These are phyloP conservation scores for Leucophenga maculata DNA, from an alignment of 2,888 invertebrate genomes.

Conservation along the genomic window DNA sequence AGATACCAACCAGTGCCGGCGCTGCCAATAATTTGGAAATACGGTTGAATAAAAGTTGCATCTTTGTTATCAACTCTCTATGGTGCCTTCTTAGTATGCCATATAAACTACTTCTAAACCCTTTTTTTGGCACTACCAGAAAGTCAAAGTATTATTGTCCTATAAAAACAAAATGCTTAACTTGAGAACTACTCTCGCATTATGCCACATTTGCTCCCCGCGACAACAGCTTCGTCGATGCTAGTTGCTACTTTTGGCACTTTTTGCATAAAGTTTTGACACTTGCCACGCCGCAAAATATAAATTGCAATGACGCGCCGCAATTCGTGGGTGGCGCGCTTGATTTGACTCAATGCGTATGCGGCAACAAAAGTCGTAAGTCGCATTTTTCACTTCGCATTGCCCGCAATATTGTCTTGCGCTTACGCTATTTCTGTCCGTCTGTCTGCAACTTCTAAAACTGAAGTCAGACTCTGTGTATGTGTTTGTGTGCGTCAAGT, in stretches of 20 bases:
- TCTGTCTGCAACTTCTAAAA: neutral
- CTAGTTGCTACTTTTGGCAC: neutral
- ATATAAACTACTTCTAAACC: too few relatives aligned
- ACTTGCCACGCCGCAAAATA: slow-evolving; percentile 10
- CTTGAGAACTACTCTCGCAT: too few relatives aligned
- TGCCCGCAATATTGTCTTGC: neutral
- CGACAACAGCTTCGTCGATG: slow-evolving; percentile 3
- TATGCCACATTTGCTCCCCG: neutral
- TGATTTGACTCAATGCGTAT: slow-evolving; percentile 8
- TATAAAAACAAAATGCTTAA: too few relatives aligned
- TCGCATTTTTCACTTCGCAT: slow-evolving; percentile 58
- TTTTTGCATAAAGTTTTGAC: slow-evolving; percentile 13
- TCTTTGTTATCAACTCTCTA: too few relatives aligned
- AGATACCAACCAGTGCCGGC: too few relatives aligned
- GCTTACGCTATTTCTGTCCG: too few relatives aligned
- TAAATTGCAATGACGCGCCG: neutral
- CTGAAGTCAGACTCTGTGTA: slow-evolving; percentile 50
- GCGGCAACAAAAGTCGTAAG: slow-evolving; percentile 53
- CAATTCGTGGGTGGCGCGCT: neutral
- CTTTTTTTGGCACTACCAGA: too few relatives aligned
- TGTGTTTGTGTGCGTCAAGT: slow-evolving; percentile 48
- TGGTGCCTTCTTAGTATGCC: too few relatives aligned
- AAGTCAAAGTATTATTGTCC: too few relatives aligned
- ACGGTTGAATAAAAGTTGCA: too few relatives aligned
- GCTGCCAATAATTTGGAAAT: too few relatives aligned